Conservation (phyloP, 2,888 invertebrate genomes). For the Andrena haemorrhoa region DNA sequence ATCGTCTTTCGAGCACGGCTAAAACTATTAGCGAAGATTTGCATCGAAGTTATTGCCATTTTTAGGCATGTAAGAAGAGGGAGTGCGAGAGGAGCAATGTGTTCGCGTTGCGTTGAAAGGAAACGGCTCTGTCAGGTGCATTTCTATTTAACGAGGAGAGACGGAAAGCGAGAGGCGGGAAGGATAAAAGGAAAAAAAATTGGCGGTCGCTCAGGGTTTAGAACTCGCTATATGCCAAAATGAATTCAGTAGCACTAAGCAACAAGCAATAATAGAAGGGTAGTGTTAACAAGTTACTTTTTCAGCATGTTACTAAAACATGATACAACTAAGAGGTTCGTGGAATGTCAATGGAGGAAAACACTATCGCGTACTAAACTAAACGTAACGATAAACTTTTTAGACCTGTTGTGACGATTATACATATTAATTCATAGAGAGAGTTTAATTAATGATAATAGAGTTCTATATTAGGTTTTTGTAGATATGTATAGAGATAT, state of each 20-base stretch:
- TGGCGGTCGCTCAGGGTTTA: constrained; percentile 80
- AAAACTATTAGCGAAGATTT: constrained; percentile 40
- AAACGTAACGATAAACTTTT: constrained; percentile 75
- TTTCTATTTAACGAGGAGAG: constrained; percentile 53
- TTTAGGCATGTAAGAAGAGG: constrained; percentile 42
- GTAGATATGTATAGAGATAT: constrained; percentile 84
- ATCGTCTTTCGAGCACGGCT: constrained; percentile 36
- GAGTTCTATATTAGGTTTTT: constrained; percentile 83
- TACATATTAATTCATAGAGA: constrained; percentile 83
- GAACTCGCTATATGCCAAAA: constrained; percentile 83
- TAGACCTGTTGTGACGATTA: constrained; percentile 80
- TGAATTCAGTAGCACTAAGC: constrained; percentile 81
- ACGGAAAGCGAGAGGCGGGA: background rate
- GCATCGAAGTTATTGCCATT: constrained; percentile 51
- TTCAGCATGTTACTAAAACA: constrained; percentile 60
- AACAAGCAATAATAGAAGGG: constrained; percentile 82
- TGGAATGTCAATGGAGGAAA: constrained; percentile 65
- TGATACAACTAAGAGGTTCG: constrained; percentile 58
- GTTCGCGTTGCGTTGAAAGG: constrained; percentile 15
- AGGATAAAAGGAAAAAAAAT: constrained; percentile 34
- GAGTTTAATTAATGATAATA: constrained; percentile 84
- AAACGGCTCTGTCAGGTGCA: constrained; percentile 65
- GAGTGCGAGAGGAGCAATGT: constrained; percentile 29
- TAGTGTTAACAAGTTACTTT: constrained; percentile 69
- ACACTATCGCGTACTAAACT: constrained; percentile 69